Evolutionary conservation across 1,140 invertebrate species (phyloP), one percentile per base, ranked within the genome.

Genomic region (Drosophila tristis): DNA sequence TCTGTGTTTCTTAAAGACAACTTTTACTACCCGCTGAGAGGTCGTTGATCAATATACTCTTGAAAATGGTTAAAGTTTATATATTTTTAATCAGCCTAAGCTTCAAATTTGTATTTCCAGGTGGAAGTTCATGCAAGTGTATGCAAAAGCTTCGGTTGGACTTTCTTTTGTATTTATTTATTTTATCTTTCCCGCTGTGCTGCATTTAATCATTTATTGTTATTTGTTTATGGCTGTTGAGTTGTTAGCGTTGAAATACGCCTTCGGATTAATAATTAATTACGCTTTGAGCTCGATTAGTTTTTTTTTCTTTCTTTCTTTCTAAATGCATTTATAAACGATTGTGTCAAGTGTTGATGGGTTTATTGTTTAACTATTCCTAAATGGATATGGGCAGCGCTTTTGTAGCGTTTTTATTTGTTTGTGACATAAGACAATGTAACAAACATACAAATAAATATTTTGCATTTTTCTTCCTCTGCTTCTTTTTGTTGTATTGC

Each of bases 271-370:
- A 78, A 76, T 89, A 87, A 89, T 89, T 89, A 87, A 87, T 87
- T 87, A 87, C 64, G 80, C 80, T 26, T 66, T 66, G 60, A 29
- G 51, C 61, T 76, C 62, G 62, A 31, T 31, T 9, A 9, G 8
- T 31, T 31, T 25, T 29, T 29, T 7, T 4, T 13, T 9, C 2
- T 9, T 0, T 11, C 4, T 39, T 39, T 56, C 42, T 70, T 39
- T n/a, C 67, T 67, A 82, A 89, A 89, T 84, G 74, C 79, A 87
- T 87, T 89, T 79, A 74, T 87, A 89, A 87, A 57, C 78, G 84
- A 79, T 80, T 87, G 75, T 89, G 84, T 89, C 84, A 87, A 87
- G 84, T 87, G 84, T 89, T 87, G 84, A 87, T 87, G 76, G 62
- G 66, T 89, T 89, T 89, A 87, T 84, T 77, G 82, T 87, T 72